Conservation (phyloP, 2,797 vertebrate genomes). For the Catamblyrhynchus diadema region DNA sequence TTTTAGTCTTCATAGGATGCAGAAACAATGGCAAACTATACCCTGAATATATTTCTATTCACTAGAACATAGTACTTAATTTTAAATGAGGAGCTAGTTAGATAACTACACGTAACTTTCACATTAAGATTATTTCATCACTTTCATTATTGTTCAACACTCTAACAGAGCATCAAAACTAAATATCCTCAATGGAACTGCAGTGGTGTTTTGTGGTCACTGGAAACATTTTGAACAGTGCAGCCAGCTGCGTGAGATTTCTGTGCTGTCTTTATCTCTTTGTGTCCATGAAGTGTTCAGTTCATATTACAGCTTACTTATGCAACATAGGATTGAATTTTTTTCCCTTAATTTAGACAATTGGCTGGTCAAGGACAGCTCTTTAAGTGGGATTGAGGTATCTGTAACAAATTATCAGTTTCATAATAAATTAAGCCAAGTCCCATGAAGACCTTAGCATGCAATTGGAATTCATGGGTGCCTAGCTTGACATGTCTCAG, state of each 20-base stretch:
- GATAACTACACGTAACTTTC: neutral
- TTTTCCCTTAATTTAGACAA: neutral
- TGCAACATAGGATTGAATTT: neutral
- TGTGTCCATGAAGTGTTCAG: neutral
- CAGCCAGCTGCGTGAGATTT: neutral
- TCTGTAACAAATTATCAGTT: slow-evolving; percentile 33
- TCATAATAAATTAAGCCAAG: slow-evolving; percentile 45
- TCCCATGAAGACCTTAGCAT: neutral
- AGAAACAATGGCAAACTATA: neutral
- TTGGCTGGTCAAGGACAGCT: slow-evolving; percentile 43
- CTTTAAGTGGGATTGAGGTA: slow-evolving; percentile 1
- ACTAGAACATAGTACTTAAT: neutral
- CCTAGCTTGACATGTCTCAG: slow-evolving; percentile 9
- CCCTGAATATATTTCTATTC: neutral
- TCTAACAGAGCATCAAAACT: neutral
- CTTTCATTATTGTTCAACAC: neutral
- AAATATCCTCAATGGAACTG: neutral
- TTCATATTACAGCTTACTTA: slow-evolving; percentile 19
- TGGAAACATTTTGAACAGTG: slow-evolving; percentile 2
- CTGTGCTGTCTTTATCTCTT: slow-evolving; percentile 9
- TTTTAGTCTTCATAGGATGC: neutral
- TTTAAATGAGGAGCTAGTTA: neutral
- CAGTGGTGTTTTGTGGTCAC: neutral
- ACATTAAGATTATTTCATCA: neutral
- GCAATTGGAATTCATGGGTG: slow-evolving; percentile 37